A percentile compares a stretch with the other conserved stretches of the same genome.
These are phyloP conservation scores for Tachysurus vachellii DNA, from an alignment of 2,113 vertebrate species.

Conservation along the genomic window DNA sequence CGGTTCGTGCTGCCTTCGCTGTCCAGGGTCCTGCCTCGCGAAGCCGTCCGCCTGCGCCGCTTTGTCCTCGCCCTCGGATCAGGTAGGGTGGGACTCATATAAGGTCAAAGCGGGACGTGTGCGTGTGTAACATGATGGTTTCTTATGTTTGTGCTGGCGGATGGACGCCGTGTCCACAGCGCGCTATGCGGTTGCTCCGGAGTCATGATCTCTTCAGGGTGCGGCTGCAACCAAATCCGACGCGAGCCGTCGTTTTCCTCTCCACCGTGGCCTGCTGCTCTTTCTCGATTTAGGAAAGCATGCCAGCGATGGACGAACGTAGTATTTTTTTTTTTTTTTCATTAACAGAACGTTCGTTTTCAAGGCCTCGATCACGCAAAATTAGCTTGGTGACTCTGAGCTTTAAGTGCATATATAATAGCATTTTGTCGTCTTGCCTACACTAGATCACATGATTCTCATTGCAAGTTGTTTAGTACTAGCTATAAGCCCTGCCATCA, in stretches of 20 bases:
- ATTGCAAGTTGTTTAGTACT: not conserved
- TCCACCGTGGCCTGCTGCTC: constrained; percentile 27
- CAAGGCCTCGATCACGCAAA: not conserved
- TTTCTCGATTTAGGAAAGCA: not conserved
- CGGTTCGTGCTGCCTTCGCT: constrained; percentile 75
- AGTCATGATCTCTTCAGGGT: constrained; percentile 55
- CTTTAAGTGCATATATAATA: not conserved
- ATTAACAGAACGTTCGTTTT: not conserved
- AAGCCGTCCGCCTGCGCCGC: constrained; percentile 67
- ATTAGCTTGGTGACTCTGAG: not conserved
- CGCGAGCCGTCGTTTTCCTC: constrained; percentile 24
- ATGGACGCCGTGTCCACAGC: not conserved
- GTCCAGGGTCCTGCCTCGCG: constrained; percentile 75
- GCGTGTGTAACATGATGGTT: not conserved
- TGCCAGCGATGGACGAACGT: constrained; percentile 7
- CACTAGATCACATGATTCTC: constrained; percentile 8
- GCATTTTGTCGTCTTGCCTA: not conserved
- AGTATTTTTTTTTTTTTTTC: not conserved
- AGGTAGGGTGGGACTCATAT: constrained; percentile 59
- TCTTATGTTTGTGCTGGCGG: not conserved
- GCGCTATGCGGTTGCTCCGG: constrained; percentile 21
- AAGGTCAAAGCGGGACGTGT: constrained; percentile 39
- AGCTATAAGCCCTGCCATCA: constrained; percentile 4
- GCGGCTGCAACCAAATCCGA: constrained; percentile 60
- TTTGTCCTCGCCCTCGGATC: constrained; percentile 68